Evolutionary conservation across 2,888 invertebrate species (phyloP), one percentile per base, ranked within the genome.

Genomic region (Glaucopsyche alexis): DNA sequence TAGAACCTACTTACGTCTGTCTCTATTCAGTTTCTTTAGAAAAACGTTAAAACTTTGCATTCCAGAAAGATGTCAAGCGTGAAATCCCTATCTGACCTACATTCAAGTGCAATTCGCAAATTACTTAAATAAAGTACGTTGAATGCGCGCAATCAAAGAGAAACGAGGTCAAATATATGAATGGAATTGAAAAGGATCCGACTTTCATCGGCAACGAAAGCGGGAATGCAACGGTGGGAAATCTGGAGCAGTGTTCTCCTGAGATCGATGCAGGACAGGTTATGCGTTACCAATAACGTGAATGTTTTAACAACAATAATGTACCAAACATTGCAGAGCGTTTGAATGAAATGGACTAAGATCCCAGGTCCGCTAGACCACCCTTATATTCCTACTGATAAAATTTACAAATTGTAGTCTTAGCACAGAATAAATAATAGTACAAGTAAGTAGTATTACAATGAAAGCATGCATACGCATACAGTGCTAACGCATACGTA

Each of bases 131-230:
- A 60, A 60, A 60, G 69, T 9, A 70, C 19, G 19, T 29, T 49
- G 69, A 70, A 70, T 49, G 69, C 47, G 47, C 49, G 47, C 69
- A 49, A 70, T 49, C 69, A 70, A 45, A 70, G 42, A 19, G 47
- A 49, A 70, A 70, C 42, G 47, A 49, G 47, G 47, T 49, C 45
- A 49, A 16, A 70, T 66, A 70, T 40, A 49, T 45, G 69, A 49
- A 70, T 38, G 47, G 69, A 70, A 70, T 70, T 70, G 47, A 19
- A 70, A 70, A 70, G 69, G 69, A 49, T 19, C 45, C 42, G 29
- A 49, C 69, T 70, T 70, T 70, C 49, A 70, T 70, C 69, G 69
- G 14, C 42, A 42, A 42, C 66, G 66, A 66, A 66, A 66, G 66
- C 42, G n/a, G 40, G 38, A 65, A 65, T 40, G 40, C 65, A 65